These are phyloP conservation scores for Abramis brama DNA, from an alignment of 2,113 vertebrate genomes.

Conservation along the genomic window DNA sequence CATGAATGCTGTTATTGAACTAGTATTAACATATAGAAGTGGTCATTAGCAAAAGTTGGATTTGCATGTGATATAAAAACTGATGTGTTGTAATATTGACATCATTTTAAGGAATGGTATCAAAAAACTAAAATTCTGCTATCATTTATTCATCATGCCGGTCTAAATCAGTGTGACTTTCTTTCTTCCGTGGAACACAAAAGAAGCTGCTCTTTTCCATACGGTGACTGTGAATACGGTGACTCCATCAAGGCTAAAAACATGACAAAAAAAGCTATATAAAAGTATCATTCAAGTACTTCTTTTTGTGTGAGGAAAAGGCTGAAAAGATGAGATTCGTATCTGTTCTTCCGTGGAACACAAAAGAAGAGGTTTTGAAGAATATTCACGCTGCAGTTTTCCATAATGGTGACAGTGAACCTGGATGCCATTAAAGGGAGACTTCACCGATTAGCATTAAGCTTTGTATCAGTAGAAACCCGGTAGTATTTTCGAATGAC, in stretches of 20 bases:
- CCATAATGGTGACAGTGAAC: neutral
- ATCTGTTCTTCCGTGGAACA: too few species aligned
- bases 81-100: neutral
- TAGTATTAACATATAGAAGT: constrained; percentile 1
- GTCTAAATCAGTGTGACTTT: neutral
- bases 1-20: neutral
- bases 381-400: neutral
- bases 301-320: neutral
- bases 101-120: neutral
- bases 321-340: too few species aligned
- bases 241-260: neutral
- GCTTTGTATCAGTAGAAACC: too few species aligned
- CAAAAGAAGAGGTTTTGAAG: neutral
- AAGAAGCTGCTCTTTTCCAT: neutral
- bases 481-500: too few species aligned
- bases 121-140: neutral
- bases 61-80: neutral
- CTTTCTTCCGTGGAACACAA: neutral
- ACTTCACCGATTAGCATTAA: too few species aligned
- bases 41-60: neutral
- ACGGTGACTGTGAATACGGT: too few species aligned
- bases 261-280: neutral
- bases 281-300: neutral
- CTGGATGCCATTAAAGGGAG: too few species aligned
- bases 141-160: neutral